These are phyloP conservation scores for Hololepta plana DNA, from an alignment of 2,888 invertebrate species.

Conservation along the genomic window DNA sequence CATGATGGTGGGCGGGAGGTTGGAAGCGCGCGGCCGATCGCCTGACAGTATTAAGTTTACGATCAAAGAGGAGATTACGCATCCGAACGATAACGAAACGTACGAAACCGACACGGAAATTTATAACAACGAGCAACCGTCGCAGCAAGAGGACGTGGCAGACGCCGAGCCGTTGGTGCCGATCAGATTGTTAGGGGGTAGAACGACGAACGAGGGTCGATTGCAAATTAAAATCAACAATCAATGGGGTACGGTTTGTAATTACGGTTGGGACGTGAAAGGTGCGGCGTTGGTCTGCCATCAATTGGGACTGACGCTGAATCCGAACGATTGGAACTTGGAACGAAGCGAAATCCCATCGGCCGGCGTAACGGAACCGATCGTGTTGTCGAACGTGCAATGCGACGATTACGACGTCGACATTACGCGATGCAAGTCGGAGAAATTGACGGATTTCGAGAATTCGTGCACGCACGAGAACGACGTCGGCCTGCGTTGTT, in stretches of 20 bases:
- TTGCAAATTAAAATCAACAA: conserved; percentile 68
- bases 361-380: conserved; percentile 57
- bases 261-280: conserved; percentile 84
- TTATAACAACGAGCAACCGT: conserved; percentile 26
- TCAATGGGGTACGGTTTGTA: conserved; percentile 95
- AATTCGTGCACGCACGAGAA: conserved; percentile 74
- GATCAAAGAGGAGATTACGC: conserved; percentile 53
- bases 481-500: conserved; percentile 78
- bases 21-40: conserved; percentile 64
- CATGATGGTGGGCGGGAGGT: conserved; percentile 87
- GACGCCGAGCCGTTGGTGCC: conserved; percentile 45
- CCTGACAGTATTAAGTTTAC: conserved; percentile 68
- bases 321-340: conserved; percentile 81
- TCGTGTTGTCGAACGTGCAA: conserved; percentile 69
- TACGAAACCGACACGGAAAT: conserved; percentile 37
- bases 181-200: conserved; percentile 67
- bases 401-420: conserved; percentile 86
- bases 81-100: conserved; percentile 43
- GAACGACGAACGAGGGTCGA: conserved; percentile 68
- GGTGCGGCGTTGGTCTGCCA: conserved; percentile 90
- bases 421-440: conserved; percentile 71
- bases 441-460: conserved; percentile 61
- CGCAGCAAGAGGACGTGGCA: conserved; percentile 42
- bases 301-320: conserved; percentile 81
- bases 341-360: conserved; percentile 66